Conservation (phyloP, 2,113 vertebrate species). For the Craseonycteris thonglongyai region DNA sequence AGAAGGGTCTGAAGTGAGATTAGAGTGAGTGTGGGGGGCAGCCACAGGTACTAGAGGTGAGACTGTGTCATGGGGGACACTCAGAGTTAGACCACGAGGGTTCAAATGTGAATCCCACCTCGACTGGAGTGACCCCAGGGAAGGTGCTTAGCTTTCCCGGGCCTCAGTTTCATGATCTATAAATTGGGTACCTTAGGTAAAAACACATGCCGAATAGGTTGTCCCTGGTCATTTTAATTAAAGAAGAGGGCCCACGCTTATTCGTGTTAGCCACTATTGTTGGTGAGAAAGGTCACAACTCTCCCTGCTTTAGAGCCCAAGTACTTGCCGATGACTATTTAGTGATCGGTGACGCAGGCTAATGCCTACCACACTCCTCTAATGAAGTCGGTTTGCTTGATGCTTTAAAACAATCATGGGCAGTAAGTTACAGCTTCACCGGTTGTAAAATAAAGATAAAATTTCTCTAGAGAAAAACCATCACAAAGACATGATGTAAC, state of each 20-base stretch:
- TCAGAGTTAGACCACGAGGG: neutral
- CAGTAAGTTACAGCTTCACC: neutral
- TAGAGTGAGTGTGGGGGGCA: neutral
- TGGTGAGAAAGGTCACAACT: neutral
- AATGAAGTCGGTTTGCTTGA: neutral
- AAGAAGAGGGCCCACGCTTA: neutral
- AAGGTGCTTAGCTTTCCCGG: neutral
- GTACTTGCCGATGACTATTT: neutral
- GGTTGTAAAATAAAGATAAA: neutral
- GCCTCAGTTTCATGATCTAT: neutral
- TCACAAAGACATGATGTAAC: neutral
- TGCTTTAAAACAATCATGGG: neutral
- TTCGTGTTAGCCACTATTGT: neutral
- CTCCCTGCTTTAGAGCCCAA: neutral
- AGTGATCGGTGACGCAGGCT: neutral
- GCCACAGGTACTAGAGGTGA: too few species aligned
- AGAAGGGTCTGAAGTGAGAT: neutral
- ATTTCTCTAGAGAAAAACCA: neutral
- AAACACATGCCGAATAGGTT: neutral
- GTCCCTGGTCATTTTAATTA: neutral
- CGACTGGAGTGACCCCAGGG: neutral
- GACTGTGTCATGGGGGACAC: rapidly evolving
- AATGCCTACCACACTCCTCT: neutral
- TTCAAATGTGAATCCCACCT: neutral
- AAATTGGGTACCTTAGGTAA: neutral